Percentiles rank a stretch among this genome's conserved stretches.
These are phyloP conservation scores for Chiridota heheva DNA, from an alignment of 35 echinoderm and acorn worm species.

Conservation along the genomic window DNA sequence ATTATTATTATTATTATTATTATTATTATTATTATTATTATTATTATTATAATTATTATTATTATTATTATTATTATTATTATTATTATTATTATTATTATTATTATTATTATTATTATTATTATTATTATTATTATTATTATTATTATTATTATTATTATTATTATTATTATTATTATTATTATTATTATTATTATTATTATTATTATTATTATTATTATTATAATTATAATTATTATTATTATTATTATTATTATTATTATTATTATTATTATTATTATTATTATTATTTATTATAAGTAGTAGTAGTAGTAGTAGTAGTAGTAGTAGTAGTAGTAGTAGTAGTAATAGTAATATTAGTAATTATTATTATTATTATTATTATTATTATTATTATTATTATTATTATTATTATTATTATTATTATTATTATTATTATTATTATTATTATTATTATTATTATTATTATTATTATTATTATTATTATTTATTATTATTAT, in stretches of 20 bases:
- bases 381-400: not conserved
- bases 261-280: not conserved
- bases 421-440: not conserved
- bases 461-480: not conserved
- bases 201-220: not conserved
- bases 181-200: not conserved
- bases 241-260: not conserved
- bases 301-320: constrained; percentile 9
- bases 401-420: not conserved
- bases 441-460: not conserved
- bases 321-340: not conserved
- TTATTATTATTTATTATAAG: not conserved
- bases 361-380: not conserved
- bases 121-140: too few relatives aligned
- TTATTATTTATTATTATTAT: not conserved
- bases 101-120: too few relatives aligned
- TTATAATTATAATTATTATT: not conserved
- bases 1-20: too few relatives aligned
- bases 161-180: too few relatives aligned
- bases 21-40: too few relatives aligned
- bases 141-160: too few relatives aligned
- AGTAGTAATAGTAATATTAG: not conserved
- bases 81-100: too few relatives aligned
- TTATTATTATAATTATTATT: too few relatives aligned
- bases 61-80: too few relatives aligned